phyloP scores from a whole-genome alignment of 2,888 invertebrate genomes.

The Andrena hattorfiana region DNA sequence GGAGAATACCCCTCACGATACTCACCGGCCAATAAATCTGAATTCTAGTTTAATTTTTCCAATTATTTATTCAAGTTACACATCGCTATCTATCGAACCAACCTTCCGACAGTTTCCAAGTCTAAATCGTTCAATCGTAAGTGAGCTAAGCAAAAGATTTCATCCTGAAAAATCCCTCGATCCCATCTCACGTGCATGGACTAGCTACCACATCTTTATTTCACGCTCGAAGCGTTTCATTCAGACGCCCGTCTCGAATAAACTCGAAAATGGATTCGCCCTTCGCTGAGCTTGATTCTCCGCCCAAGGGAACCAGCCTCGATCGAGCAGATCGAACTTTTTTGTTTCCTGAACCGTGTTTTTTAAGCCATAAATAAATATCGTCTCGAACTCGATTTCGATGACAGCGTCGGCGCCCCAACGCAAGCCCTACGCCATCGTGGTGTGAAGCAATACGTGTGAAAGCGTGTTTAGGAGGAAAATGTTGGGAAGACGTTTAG shows the following conservation, averaged over 20 bases:
- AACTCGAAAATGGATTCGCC: conserved; percentile 26
- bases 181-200: neutral
- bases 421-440: neutral
- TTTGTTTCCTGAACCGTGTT: neutral
- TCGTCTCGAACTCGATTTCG: neutral
- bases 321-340: conserved; percentile 4
- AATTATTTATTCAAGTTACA: too few relatives aligned
- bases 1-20: too few relatives aligned
- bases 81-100: neutral
- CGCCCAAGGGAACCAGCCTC: neutral
- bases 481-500: too few relatives aligned
- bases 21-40: too few relatives aligned
- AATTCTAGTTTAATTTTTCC: too few relatives aligned
- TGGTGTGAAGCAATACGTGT: neutral
- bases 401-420: neutral
- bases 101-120: neutral
- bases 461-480: neutral
- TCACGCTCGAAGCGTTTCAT: conserved; percentile 25
- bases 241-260: conserved; percentile 1
- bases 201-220: conserved; percentile 22
- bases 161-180: neutral
- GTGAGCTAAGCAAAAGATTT: conserved; percentile 2
- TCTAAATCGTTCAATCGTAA: neutral
- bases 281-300: neutral
- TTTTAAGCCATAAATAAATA: conserved; percentile 7